Percentiles rank a stretch among this genome's conserved stretches.
Evolutionary conservation across 2,888 invertebrate genomes (phyloP).

Genomic region (Melanotus villosus): DNA sequence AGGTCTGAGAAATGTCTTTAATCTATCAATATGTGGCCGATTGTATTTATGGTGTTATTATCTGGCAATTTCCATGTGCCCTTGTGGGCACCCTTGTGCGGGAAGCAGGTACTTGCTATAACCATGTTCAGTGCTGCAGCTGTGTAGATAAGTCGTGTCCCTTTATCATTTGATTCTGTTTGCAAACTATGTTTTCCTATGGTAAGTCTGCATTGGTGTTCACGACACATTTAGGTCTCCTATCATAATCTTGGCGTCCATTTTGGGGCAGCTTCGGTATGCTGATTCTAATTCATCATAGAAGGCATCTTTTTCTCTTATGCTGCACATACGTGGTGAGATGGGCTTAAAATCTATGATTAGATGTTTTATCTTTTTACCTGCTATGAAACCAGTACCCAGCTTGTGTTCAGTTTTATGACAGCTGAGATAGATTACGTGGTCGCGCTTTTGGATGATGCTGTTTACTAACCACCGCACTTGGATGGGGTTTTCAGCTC

Average conservation of each 20-base stretch:
- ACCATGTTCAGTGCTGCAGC: neutral
- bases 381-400: no score
- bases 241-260: neutral
- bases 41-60: neutral
- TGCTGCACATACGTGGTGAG: no score
- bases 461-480: no score
- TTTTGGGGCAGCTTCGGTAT: neutral
- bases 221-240: neutral
- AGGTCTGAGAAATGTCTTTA: neutral
- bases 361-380: no score
- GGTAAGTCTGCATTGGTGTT: neutral
- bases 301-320: neutral
- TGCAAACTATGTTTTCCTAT: neutral
- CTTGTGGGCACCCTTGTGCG: neutral
- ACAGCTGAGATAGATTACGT: no score
- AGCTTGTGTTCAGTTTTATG: no score
- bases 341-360: no score
- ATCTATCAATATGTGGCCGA: neutral
- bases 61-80: neutral
- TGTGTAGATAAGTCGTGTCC: neutral
- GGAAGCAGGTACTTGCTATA: neutral
- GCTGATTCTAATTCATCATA: neutral
- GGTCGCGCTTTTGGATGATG: no score
- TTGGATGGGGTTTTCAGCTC: no score
- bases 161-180: neutral